Evolutionary conservation across 1,140 invertebrate genomes (phyloP), one percentile per base, ranked within the genome.

Genomic region (Cryptotermes secundus): DNA sequence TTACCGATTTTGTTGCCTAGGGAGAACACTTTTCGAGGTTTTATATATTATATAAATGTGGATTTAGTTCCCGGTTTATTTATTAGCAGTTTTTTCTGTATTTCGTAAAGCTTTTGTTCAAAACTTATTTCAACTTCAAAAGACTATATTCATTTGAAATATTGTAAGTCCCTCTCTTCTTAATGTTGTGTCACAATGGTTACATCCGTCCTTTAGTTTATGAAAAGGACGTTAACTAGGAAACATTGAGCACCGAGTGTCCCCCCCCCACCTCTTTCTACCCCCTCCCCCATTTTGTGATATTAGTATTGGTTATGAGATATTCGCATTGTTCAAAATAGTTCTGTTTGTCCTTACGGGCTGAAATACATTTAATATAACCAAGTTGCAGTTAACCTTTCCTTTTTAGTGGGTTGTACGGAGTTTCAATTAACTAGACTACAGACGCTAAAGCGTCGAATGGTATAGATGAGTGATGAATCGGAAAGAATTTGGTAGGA

Each of bases 41-140:
- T 59, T 59, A 59, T 59, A 59, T 59, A 65, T n/a, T 59, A 59
- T 59, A 65, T n/a, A 65, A n/a, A 72, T n/a, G 59, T 16, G 59
- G 24, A n/a, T n/a, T 72, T 1, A n/a, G 9, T 0, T 2, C 59
- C 26, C 59, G 31, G n/a, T 72, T 31, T 72, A 72, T 72, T 72
- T 72, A 72, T 72, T 72, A 72, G n/a, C 59, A 72, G 4, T n/a
- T 31, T 72, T 3, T 72, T 12, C 3, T 72, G 1, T 31, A 14
- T 72, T 72, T 72, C 31, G 26, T 0, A 31, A 72, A 31, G 59
- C 59, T n/a, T 72, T 72, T n/a, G 59, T 31, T 4, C 59, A 3
- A 10, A 31, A 72, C 59, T 72, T 72, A 31, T 72, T 72, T 72
- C 59, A 72, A n/a, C 59, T 72, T 3, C 59, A 72, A n/a, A 65